These are phyloP conservation scores for Chionodraco myersi DNA, from an alignment of 2,113 vertebrate genomes.

Conservation along the genomic window DNA sequence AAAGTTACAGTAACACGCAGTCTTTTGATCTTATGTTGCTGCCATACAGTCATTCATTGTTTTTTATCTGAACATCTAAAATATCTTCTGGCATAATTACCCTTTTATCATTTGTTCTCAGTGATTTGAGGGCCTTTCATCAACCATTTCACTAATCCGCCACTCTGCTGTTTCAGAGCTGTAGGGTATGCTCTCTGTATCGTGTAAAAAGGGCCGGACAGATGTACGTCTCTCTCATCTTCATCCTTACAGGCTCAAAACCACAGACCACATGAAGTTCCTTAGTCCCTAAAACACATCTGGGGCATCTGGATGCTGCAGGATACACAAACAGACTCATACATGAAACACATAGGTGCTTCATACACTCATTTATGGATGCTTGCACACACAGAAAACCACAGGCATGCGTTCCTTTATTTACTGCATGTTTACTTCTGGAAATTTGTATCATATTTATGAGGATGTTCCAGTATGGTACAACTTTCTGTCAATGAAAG, in stretches of 20 bases:
- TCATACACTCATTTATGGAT: slow-evolving; percentile 14
- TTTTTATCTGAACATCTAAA: slow-evolving; percentile 26
- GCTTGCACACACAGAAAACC: slow-evolving; percentile 19
- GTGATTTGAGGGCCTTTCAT: slow-evolving; percentile 1
- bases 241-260: slow-evolving; percentile 24
- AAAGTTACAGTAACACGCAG: slow-evolving; percentile 30
- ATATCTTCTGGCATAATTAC: slow-evolving; percentile 12
- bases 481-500: neutral
- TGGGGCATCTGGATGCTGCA: slow-evolving; percentile 49
- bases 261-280: slow-evolving; percentile 54
- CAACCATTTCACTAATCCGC: slow-evolving; percentile 17
- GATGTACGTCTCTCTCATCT: slow-evolving; percentile 40
- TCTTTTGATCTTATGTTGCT: slow-evolving; percentile 51
- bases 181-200: slow-evolving; percentile 15
- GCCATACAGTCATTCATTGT: slow-evolving; percentile 19
- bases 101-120: slow-evolving; percentile 33
- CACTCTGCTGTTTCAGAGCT: neutral
- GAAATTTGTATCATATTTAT: slow-evolving; percentile 2
- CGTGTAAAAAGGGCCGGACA: slow-evolving; percentile 32
- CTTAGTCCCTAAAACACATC: slow-evolving; percentile 50
- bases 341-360: neutral
- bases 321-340: slow-evolving; percentile 23
- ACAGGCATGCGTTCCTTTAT: slow-evolving; percentile 1
- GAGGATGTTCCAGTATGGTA: neutral
- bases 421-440: slow-evolving; percentile 3